Evolutionary conservation across 1,140 invertebrate genomes (phyloP).

Genomic region (Thaumetopoea pityocampa): DNA sequence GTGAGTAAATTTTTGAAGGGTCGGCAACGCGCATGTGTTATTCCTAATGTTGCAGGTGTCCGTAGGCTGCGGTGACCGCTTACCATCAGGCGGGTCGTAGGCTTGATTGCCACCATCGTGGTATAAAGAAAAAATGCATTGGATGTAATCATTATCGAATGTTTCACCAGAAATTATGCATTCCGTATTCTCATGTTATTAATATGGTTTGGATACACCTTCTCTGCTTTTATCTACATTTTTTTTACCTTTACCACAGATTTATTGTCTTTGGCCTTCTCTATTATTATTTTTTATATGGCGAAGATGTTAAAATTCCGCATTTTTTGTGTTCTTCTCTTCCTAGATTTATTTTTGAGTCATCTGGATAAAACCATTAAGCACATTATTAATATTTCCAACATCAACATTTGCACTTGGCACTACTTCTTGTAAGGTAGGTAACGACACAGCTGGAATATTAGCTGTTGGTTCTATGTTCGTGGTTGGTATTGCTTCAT

Average conservation of each 20-base stretch:
- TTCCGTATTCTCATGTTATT: not conserved
- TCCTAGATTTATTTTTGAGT: slow-evolving; percentile 2
- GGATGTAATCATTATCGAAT: too few relatives aligned
- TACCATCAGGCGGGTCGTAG: too few relatives aligned
- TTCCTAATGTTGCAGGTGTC: too few relatives aligned
- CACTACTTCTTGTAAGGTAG: slow-evolving; percentile 1
- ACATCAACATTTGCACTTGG: slow-evolving; percentile 6
- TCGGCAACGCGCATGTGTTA: too few relatives aligned
- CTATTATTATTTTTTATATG: slow-evolving; percentile 4
- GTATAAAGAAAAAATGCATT: too few relatives aligned
- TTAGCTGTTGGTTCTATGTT: slow-evolving; percentile 6
- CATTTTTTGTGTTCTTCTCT: slow-evolving; percentile 7
- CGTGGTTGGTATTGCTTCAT: not conserved
- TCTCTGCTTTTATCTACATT: not conserved
- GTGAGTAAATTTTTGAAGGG: too few relatives aligned
- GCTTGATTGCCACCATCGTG: too few relatives aligned
- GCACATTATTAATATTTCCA: slow-evolving; percentile 7
- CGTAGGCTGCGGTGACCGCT: too few relatives aligned
- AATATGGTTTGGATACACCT: not conserved
- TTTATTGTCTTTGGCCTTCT: slow-evolving; percentile 7
- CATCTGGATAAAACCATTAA: slow-evolving; percentile 4
- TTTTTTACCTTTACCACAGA: not conserved
- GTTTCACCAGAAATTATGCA: too few relatives aligned
- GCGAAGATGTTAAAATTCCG: slow-evolving; percentile 7
- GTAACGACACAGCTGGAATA: not conserved